Evolutionary conservation across 2,888 invertebrate species (phyloP).

Genomic region (Microplitis manilae): DNA sequence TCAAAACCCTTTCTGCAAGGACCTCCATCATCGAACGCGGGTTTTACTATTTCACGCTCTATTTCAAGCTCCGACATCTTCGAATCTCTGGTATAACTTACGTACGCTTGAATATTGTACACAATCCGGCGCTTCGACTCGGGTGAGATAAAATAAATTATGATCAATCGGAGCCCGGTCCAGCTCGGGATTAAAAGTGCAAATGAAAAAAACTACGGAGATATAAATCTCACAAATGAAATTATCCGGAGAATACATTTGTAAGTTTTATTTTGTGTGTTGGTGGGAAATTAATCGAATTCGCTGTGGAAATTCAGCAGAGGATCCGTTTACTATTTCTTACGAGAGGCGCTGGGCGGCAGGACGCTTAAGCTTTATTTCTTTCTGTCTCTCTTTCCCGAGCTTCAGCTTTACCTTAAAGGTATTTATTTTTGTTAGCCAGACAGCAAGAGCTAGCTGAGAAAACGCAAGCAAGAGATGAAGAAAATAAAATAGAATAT

Average conservation of each 20-base stretch:
- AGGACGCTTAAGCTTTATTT: constrained; percentile 16
- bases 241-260: constrained; percentile 23
- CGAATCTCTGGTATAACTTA: too few relatives aligned
- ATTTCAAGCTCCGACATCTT: constrained; percentile 49
- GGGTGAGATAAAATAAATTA: too few relatives aligned
- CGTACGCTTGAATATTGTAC: background rate
- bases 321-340: constrained; percentile 26
- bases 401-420: constrained; percentile 5
- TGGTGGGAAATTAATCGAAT: constrained; percentile 20
- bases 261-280: constrained; percentile 24
- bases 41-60: constrained; percentile 65
- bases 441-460: constrained; percentile 20
- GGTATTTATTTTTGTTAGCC: constrained; percentile 30
- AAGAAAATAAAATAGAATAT: constrained; percentile 15
- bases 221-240: constrained; percentile 18
- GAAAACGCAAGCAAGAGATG: constrained; percentile 18
- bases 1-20: too few relatives aligned
- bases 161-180: too few relatives aligned
- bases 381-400: background rate
- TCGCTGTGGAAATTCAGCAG: constrained; percentile 13
- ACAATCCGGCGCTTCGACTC: too few relatives aligned
- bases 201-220: background rate
- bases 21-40: constrained; percentile 17
- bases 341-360: constrained; percentile 9
- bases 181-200: background rate